Evolutionary conservation across 2,113 vertebrate genomes (phyloP), one percentile per base, ranked within the genome.

Genomic region (Neodon shergylaensis): DNA sequence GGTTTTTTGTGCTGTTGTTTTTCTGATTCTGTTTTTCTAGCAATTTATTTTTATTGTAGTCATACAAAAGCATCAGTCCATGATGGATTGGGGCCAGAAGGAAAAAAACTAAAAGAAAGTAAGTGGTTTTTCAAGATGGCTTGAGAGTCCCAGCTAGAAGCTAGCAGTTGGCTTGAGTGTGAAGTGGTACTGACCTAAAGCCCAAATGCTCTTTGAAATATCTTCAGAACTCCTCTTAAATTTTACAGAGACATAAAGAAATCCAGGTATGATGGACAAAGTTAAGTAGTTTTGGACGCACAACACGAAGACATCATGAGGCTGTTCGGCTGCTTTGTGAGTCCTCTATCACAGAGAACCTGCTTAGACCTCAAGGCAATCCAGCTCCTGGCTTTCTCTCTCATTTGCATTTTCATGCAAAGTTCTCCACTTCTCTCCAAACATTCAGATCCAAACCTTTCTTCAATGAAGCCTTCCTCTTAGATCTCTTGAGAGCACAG

Each of bases 31-130:
- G n/a, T 91, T 95, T 76, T 76, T 65, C 36, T 54, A 83, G 76
- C 28, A 54, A 68, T 84, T 89, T 92, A 77, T 74, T 95, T 95
- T 95, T 68, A 42, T 92, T 21, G 39, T 49, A 14, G 58, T 77
- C 82, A 77, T 70, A 68, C 70, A 70, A 70, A 95, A 49, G 22
- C 77, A 63, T 83, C 39, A 10, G 31, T 84, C 26, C 39, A 31
- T 70, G 39, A 76, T 61, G 39, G 85, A 78, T 72, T 93, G 44
- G 70, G 49, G 24, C 52, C 36, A 88, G 22, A n/a, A 21, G n/a
- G 5, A 7, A 8, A 42, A 42, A 42, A 58, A 9, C 8, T 6
- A 8, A 84, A 58, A 68, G 28, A 16, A 54, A 44, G 52, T 31
- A 42, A 68, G 68, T 4, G 13, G 54, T 92, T 74, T 85, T 36